Conservation (phyloP, 2,888 invertebrate genomes). For the Trissoscelio sp. region DNA sequence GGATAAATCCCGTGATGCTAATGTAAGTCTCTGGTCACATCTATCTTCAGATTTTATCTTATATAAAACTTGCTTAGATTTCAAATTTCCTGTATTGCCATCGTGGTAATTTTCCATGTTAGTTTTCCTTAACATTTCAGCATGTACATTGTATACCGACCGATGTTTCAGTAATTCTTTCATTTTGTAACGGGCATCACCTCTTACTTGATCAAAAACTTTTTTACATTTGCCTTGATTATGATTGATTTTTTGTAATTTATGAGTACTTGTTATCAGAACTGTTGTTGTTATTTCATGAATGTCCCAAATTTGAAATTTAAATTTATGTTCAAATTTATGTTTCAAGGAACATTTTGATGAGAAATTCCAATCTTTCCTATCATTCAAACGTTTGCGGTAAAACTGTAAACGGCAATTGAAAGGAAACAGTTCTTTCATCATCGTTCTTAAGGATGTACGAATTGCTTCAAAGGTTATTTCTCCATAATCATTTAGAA, state of each 20-base stretch:
- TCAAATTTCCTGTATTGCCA: conserved; percentile 10
- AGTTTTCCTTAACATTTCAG: neutral
- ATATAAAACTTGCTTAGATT: neutral
- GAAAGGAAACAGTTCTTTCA: neutral
- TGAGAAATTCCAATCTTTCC: neutral
- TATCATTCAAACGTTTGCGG: neutral
- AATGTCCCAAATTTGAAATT: conserved; percentile 14
- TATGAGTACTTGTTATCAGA: neutral
- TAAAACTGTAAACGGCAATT: conserved; percentile 11
- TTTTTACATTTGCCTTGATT: neutral
- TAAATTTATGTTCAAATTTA: conserved; percentile 4
- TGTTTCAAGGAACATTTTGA: neutral
- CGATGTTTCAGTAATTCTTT: conserved; percentile 11
- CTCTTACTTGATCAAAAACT: conserved; percentile 14
- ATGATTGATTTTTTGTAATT: neutral
- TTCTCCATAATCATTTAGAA: neutral
- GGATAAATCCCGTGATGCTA: conserved; percentile 9
- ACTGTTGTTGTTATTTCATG: neutral
- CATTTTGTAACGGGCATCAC: conserved; percentile 18
- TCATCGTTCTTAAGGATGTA: neutral
- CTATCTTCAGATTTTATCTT: conserved; percentile 43
- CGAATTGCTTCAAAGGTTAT: neutral
- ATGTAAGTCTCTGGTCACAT: conserved; percentile 6
- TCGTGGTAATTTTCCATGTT: conserved; percentile 25
- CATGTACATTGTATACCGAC: neutral